Evolutionary conservation across 2,113 vertebrate genomes (phyloP), one percentile per base, ranked within the genome.

Genomic region (Ia io): DNA sequence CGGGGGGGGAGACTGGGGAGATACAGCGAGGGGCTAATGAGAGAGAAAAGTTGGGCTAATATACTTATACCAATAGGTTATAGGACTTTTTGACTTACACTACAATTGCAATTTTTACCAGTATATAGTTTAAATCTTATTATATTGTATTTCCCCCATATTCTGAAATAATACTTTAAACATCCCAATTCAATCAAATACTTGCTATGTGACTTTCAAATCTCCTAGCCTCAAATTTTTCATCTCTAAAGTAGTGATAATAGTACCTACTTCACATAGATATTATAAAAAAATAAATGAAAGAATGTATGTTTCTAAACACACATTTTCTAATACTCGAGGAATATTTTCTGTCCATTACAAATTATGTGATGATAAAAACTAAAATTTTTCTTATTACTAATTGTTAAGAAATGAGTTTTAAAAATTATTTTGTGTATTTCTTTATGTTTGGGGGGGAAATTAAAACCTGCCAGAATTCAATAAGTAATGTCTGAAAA

Each of bases 161-260:
- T 80, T 93, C 42, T 59, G 35, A 95, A 80, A 56, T 77, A 89
- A 77, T 56, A 80, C 44, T 85, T 95, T 51, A 93, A 95, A 84
- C 28, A 76, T 59, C 30, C 37, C n/a, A 74, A 61, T 32, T 73
- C 59, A 49, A 10, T 86, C 53, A 65, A 18, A 28, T 35, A 49
- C 37, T 77, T 61, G 25, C 42, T 89, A 22, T 70, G 44, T 80
- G 74, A 82, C 32, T 70, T 95, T 63, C 80, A n/a, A 28, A 56
- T 65, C 42, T 67, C 70, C 35, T 71, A 65, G 17, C 30, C 32
- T 89, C 51, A 44, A 28, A 16, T 40, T 69, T 88, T 82, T 40
- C 25, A 16, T 42, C 61, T 87, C 42, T 51, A 83, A 65, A 42
- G 18, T 37, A n/a, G 20, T 49, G 28, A 92, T 56, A 69, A 67